phyloP scores from a whole-genome alignment of 2,888 invertebrate species.

The Eupithecia vulgata region DNA sequence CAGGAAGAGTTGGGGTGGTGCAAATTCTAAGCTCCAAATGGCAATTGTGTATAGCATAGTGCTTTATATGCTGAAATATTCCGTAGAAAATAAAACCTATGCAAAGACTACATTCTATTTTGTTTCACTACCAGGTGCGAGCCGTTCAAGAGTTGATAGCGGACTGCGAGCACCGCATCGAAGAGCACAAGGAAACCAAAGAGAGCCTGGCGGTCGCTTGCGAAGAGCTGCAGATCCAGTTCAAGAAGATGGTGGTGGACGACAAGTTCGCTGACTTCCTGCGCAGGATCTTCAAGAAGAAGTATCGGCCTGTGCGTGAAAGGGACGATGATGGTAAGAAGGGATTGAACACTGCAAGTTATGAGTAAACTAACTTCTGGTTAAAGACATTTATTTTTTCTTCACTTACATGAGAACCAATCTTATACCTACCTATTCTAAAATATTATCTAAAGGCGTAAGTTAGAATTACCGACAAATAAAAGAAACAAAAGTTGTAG shows the following conservation, averaged over 20 bases:
- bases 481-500: no score
- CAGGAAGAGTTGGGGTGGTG: no score
- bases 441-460: no score
- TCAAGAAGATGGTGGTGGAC: constrained; percentile 84
- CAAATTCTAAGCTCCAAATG: no score
- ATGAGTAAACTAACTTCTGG: background rate
- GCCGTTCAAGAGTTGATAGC: constrained; percentile 80
- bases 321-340: constrained; percentile 73
- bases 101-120: no score
- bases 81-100: no score
- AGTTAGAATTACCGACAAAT: no score
- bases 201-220: constrained; percentile 58
- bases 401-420: no score
- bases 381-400: no score
- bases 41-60: no score
- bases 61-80: no score
- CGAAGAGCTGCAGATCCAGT: constrained; percentile 78
- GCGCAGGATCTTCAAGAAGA: constrained; percentile 92
- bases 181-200: constrained; percentile 71
- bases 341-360: background rate
- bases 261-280: constrained; percentile 92
- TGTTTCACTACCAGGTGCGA: constrained; percentile 63
- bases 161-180: constrained; percentile 80
- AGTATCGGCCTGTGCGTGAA: constrained; percentile 88
- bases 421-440: no score